A percentile compares a stretch with the other conserved stretches of the same genome.
Evolutionary conservation across 2,888 invertebrate species (phyloP).

Genomic region (Andrena trimmerana): DNA sequence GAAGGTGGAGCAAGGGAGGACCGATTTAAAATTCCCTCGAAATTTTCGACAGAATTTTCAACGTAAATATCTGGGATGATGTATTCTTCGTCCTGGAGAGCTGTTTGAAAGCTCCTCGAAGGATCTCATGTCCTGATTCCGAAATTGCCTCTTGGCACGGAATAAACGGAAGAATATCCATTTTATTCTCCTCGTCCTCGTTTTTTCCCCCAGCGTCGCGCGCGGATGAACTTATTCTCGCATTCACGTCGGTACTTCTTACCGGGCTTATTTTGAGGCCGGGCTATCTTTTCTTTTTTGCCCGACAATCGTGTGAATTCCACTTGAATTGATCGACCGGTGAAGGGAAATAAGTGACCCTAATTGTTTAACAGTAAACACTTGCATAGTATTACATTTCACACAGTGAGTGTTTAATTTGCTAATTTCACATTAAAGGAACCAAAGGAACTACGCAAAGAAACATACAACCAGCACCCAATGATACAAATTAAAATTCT

Average conservation of each 20-base stretch:
- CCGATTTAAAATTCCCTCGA: slow-evolving; percentile 6
- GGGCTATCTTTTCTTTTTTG: no score
- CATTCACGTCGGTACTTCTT: slow-evolving; percentile 18
- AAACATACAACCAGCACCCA: no score
- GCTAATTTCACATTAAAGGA: no score
- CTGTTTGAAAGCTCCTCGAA: slow-evolving; percentile 32
- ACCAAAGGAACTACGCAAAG: no score
- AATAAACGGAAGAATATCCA: slow-evolving; percentile 41
- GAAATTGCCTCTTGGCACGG: slow-evolving; percentile 50
- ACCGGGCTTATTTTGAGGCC: slow-evolving; percentile 20
- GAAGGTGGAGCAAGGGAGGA: no score
- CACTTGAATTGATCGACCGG: neutral
- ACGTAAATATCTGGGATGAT: slow-evolving; percentile 33
- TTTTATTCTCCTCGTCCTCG: slow-evolving; percentile 28
- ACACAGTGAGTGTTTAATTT: neutral
- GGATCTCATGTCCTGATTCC: slow-evolving; percentile 48
- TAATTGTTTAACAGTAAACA: neutral
- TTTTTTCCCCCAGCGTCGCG: slow-evolving; percentile 2
- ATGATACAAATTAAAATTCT: neutral
- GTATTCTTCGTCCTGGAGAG: slow-evolving; percentile 17
- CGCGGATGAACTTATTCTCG: slow-evolving; percentile 24
- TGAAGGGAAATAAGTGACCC: no score
- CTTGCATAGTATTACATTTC: neutral
- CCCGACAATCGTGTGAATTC: neutral
- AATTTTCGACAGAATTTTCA: slow-evolving; percentile 25